Base-by-base conservation (phyloP, 2,797 vertebrate genomes). In the Sternarchorhynchus goeldii region DNA sequence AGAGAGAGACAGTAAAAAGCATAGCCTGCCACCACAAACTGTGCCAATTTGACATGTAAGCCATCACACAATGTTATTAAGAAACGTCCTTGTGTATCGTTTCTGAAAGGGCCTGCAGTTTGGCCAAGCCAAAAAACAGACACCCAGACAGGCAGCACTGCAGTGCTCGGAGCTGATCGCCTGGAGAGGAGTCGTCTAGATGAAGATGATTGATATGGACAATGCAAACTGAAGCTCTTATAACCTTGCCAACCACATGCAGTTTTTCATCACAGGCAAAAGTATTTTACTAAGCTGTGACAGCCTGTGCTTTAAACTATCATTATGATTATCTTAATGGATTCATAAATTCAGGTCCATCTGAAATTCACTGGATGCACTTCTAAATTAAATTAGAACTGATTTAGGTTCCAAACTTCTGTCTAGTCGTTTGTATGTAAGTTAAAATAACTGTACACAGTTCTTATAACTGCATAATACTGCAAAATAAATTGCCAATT, bases 31-130 rank as follows among this genome's bases (percentile, higher is more conserved):
- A 79, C 12, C 4, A 41, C 21, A 50, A 17, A 16, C 50, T 32
- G 50, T 45, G 25, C 34, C 50, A 64, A 57, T 56, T 21, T 64
- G 58, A 29, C 29, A 70, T 59, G 45, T 20, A 10, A 55, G 65
- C 8, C 7, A 64, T 72, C 60, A 65, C 75, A 58, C 76, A 67
- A 50, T 63, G 45, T 63, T 76, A 73, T 79, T 82, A 80, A 82
- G 76, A 76, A 80, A 50, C 71, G 67, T 41, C 59, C 32, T 20
- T 68, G 72, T 69, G 34, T 75, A 20, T 63, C 7, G 58, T 18
- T 60, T 53, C 21, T 39, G 18, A 69, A 69, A 63, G 57, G 31
- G 74, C 21, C 29, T 73, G 60, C 50, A 58, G 31, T 64, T 80
- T 71, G 71, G 34, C 56, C 60, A 58, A 56, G 29, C 5, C 57